A percentile compares a stretch with the other conserved stretches of the same genome.
Conservation (phyloP, 2,888 invertebrate genomes). For the Troilus luridus region DNA sequence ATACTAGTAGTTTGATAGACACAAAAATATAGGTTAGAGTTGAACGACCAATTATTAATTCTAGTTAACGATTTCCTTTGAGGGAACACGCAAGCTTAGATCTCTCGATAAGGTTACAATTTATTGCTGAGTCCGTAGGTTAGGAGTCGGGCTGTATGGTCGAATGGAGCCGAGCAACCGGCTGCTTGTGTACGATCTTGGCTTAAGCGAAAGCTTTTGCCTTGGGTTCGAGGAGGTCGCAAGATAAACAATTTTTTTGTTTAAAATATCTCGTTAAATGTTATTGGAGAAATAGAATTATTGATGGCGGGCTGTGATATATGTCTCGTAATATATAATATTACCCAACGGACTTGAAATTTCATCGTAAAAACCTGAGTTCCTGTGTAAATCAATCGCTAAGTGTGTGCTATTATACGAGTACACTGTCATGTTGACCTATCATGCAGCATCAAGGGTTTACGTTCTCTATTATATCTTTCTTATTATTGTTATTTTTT, state of each 20-base stretch:
- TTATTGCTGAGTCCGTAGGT: constrained; percentile 14
- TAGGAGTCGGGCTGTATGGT: background rate
- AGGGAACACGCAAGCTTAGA: constrained; percentile 27
- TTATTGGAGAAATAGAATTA: background rate
- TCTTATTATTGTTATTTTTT: too few relatives aligned
- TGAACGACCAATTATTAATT: constrained; percentile 38
- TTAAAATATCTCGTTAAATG: background rate
- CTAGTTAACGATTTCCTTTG: constrained; percentile 19
- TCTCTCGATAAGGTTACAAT: constrained; percentile 30
- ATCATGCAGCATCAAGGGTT: too few relatives aligned
- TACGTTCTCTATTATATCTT: too few relatives aligned
- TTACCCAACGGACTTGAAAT: too few relatives aligned
- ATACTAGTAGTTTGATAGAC: background rate
- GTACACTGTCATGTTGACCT: too few relatives aligned
- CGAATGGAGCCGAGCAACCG: background rate
- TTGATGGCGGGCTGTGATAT: too few relatives aligned
- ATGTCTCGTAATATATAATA: too few relatives aligned
- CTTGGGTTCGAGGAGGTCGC: background rate
- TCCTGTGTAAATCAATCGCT: too few relatives aligned
- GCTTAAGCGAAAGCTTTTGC: background rate
- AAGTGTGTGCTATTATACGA: too few relatives aligned
- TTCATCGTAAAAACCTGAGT: too few relatives aligned
- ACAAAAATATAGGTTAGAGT: constrained; percentile 16
- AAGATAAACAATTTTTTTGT: background rate
- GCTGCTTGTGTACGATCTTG: background rate